phyloP scores from a whole-genome alignment of 1,140 invertebrate species.

The Geopemphigus sp. region DNA sequence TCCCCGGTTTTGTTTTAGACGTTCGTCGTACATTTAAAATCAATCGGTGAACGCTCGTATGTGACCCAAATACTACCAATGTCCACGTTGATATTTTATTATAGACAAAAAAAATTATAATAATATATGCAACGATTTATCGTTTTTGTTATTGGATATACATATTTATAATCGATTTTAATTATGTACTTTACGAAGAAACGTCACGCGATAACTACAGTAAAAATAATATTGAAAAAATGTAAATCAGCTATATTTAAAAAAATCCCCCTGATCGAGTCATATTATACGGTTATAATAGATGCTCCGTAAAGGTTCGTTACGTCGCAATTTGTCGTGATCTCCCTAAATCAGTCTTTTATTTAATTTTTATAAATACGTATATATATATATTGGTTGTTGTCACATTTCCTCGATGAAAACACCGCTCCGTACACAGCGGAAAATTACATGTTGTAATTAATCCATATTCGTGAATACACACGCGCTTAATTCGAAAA shows the following conservation, averaged over 20 bases:
- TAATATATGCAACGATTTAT: not conserved
- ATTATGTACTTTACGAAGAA: not conserved
- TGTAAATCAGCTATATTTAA: no score
- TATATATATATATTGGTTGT: not conserved
- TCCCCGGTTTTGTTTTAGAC: conserved; percentile 5
- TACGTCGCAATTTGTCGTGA: not conserved
- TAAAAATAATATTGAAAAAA: no score
- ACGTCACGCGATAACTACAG: no score
- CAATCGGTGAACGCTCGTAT: not conserved
- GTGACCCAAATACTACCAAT: conserved; percentile 8
- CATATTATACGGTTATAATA: no score
- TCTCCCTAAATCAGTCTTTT: not conserved
- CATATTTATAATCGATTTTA: no score
- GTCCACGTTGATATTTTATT: not conserved
- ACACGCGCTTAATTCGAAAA: not conserved
- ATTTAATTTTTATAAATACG: not conserved
- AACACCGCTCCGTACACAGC: not conserved
- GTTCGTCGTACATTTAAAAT: not conserved
- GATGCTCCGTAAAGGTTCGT: not conserved
- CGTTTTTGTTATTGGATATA: no score
- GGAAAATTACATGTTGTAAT: not conserved
- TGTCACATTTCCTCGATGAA: not conserved
- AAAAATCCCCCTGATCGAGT: no score
- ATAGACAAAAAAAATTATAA: not conserved
- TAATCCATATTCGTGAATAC: not conserved